Evolutionary conservation across 1,140 invertebrate genomes (phyloP), one percentile per base, ranked within the genome.

Genomic region (Camponotus vicinus): DNA sequence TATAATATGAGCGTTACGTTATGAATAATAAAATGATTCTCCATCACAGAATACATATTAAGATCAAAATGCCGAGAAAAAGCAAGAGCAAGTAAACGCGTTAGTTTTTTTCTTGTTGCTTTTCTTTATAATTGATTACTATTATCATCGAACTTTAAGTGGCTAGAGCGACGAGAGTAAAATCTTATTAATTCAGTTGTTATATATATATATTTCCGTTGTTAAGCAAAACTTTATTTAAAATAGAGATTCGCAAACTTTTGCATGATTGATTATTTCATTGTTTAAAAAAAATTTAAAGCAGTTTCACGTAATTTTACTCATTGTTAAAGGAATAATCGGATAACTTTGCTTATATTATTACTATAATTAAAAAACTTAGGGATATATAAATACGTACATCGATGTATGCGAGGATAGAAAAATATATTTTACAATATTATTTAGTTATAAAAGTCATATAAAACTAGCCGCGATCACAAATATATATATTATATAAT

Each of bases 351-450:
- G 15, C 11, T 59, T 59, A 61, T 42, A 75, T 27, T 27, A 27
- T 27, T 27, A 27, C 27, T 27, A 27, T 27, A 27, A 27, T 27
- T 27, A 27, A 27, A 27, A 27, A 27, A 27, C 27, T 27, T 27
- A 27, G 27, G 27, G 27, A 40, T 40, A 6, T 49, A 15, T 52
- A 52, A 1, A 0, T 18, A 52, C 18, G 4, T 52, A 52, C 49
- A 52, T 18, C 49, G 4, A 52, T 52, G 15, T 59, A 59, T 13
- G 71, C 37, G 21, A 75, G n/a, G 13, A 37, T 75, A 61, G 55
- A 75, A 75, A 75, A 59, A 75, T 59, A 75, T 61, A 42, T 27
- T 40, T 59, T 59, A 59, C 55, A 61, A 75, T 75, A 75, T 49
- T 75, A 75, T n/a, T 6, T 75, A 52, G 34, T 75, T 75, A 75